Evolutionary conservation across 1,140 invertebrate genomes (phyloP).

Genomic region (Pseudomyrmex pallidus): DNA sequence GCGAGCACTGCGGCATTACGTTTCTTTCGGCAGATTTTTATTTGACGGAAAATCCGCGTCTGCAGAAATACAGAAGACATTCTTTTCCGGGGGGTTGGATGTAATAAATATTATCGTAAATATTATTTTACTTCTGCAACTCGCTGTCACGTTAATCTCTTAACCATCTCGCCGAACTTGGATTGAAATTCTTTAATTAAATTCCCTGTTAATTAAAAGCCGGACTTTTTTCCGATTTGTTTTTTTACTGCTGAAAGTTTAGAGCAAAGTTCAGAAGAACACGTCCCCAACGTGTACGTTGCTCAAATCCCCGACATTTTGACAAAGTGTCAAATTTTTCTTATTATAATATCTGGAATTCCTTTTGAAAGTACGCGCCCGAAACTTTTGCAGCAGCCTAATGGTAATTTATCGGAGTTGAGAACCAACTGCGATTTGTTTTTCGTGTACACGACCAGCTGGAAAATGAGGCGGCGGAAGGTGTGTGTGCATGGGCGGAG

Average conservation of each 20-base stretch:
- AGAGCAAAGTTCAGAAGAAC: too few relatives aligned
- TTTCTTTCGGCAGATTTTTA: background rate
- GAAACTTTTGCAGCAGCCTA: background rate
- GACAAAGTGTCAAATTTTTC: background rate
- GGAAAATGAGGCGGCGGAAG: constrained; percentile 59
- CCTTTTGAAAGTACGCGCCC: background rate
- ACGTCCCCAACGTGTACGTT: background rate
- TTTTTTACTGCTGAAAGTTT: too few relatives aligned
- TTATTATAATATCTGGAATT: background rate
- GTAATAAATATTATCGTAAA: too few relatives aligned
- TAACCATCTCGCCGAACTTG: too few relatives aligned
- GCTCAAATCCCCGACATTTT: background rate
- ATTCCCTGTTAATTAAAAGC: too few relatives aligned
- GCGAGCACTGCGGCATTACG: background rate
- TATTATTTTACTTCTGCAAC: too few relatives aligned
- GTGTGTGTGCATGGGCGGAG: background rate
- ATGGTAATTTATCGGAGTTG: background rate
- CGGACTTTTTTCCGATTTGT: too few relatives aligned
- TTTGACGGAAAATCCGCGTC: background rate
- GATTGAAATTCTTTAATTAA: too few relatives aligned
- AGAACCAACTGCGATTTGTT: background rate
- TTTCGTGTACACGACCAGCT: constrained; percentile 21
- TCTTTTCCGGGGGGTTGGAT: too few relatives aligned
- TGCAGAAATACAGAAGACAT: background rate
- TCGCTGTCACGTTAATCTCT: too few relatives aligned